Evolutionary conservation across 2,797 vertebrate species (phyloP), one percentile per base, ranked within the genome.

Genomic region (Scarus forsteni): DNA sequence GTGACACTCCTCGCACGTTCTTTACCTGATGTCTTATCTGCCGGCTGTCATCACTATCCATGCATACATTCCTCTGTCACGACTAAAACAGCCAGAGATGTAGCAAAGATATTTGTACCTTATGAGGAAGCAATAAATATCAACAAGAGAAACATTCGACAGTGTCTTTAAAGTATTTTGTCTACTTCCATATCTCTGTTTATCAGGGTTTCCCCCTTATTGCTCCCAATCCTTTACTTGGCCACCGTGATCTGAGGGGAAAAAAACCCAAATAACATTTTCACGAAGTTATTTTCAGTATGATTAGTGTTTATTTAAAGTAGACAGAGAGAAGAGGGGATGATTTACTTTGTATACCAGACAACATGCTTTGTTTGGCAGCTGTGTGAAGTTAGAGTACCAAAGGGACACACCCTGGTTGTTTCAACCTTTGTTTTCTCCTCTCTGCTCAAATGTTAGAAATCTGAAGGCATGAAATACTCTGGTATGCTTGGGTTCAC

Each of bases 401-500:
- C 53, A 67, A 39, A 15, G 40, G 0, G 61, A 62, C 82, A 72
- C 65, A 49, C 85, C 68, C 68, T 79, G 8, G 1, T 9, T 43
- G 49, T 52, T 66, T 52, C 19, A 40, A 7, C 67, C 36, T 60
- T 60, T 45, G 51, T 63, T 54, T 27, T 56, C 53, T 43, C 11
- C 19, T 53, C 8, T 43, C 7, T 27, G 13, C 50, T 61, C 10
- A 66, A 5, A 15, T 58, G 62, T 56, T 10, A 40, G 50, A 36
- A 38, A 57, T 76, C 52, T 53, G 7, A 10, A 50, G 35, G 11
- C 42, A 48, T 65, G 15, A 19, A 18, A 43, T 66, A 43, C 19
- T 11, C 18, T 38, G 13, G 10, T 9, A 15, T 8, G 10, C 44
- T 36, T 49, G 35, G 46, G 15, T 43, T 43, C 0, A 12, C 46